Percentiles rank a stretch among this genome's conserved stretches.
Conservation (phyloP, 2,888 invertebrate species). For the Poecilus cupreus region DNA sequence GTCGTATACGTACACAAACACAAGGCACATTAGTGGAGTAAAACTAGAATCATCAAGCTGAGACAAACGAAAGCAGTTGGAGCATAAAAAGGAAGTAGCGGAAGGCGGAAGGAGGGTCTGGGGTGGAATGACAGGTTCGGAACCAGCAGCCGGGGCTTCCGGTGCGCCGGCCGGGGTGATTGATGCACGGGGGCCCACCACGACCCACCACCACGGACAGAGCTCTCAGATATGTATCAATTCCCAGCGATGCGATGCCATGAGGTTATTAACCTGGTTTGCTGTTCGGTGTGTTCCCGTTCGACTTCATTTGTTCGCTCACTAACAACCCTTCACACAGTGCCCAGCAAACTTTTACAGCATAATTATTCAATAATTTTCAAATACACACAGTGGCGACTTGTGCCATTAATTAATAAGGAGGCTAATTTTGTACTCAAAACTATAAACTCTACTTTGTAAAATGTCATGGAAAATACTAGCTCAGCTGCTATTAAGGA, state of each 20-base stretch:
- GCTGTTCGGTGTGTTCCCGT: background rate
- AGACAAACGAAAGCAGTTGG: background rate
- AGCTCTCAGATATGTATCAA: conserved; percentile 22
- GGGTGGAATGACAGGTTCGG: conserved; percentile 41
- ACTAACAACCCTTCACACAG: too few relatives aligned
- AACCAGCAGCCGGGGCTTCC: conserved; percentile 37
- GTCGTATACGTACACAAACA: too few relatives aligned
- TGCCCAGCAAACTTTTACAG: too few relatives aligned
- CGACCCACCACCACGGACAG: background rate
- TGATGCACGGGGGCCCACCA: conserved; percentile 30
- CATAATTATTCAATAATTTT: too few relatives aligned
- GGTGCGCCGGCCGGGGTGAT: conserved; percentile 39
- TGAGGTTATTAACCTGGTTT: background rate
- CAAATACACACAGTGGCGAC: too few relatives aligned
- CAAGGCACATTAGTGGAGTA: too few relatives aligned
- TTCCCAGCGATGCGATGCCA: background rate
- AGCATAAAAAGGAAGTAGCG: conserved; percentile 8
- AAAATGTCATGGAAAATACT: too few relatives aligned
- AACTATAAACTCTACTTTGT: too few relatives aligned
- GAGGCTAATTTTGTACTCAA: too few relatives aligned
- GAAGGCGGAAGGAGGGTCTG: background rate
- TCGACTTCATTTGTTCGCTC: background rate
- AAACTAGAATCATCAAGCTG: conserved; percentile 10
- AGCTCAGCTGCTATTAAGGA: too few relatives aligned
- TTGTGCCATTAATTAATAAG: too few relatives aligned